Conservation (phyloP, 2,113 vertebrate genomes). For the Campylorhamphus procurvoides region DNA sequence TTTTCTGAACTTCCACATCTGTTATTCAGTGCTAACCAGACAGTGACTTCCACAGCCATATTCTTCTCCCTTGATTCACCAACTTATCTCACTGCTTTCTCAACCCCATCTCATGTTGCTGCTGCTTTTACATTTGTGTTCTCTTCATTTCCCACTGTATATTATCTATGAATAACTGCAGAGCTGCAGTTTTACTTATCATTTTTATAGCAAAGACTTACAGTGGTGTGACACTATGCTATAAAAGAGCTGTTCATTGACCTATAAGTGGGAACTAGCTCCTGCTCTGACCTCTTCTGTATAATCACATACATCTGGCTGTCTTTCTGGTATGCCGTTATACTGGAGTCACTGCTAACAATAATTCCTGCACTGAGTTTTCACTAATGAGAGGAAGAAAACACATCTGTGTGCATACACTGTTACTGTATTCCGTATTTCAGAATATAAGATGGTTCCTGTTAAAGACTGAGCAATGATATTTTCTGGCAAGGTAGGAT, state of each 20-base stretch:
- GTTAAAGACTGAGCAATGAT: neutral
- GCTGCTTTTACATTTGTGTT: neutral
- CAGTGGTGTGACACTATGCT: neutral
- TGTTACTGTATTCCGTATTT: neutral
- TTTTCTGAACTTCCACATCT: neutral
- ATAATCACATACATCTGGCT: neutral
- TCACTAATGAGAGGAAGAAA: neutral
- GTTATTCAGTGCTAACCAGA: fast-evolving
- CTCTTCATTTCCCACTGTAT: neutral
- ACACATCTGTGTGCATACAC: fast-evolving
- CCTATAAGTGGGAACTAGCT: neutral
- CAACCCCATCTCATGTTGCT: neutral
- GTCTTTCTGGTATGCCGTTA: neutral
- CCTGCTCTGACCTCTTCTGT: neutral
- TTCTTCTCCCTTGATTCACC: neutral
- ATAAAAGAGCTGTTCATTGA: slow-evolving; percentile 23
- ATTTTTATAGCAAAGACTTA: slow-evolving; percentile 2
- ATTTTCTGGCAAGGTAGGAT: neutral
- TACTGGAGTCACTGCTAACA: neutral
- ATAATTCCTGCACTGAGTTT: neutral
- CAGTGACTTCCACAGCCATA: neutral
- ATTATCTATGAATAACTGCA: neutral
- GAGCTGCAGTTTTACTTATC: neutral
- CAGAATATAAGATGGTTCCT: neutral
- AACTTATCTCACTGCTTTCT: neutral